Base-by-base conservation (phyloP, 2,797 vertebrate species). In the Sebastes iracundus region DNA sequence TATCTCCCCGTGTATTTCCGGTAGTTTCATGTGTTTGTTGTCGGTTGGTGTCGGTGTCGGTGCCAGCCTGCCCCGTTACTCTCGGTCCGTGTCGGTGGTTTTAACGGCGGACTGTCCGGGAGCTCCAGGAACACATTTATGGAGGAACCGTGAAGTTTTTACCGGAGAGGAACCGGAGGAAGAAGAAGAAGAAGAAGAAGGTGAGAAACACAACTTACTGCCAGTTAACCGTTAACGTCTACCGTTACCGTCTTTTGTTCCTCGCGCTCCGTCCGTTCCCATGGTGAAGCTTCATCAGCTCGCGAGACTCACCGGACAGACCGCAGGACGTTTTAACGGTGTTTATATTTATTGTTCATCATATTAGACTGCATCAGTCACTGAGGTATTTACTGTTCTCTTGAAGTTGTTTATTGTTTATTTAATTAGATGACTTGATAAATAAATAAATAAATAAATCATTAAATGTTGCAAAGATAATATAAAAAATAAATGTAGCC, bases 281-380 rank as follows among this genome's bases (percentile, higher is more conserved):
- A 35, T 96, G 95, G 95, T 95, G 95, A 96, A 92, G 92, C 89
- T 79, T 66, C 81, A 23, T 25, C 68, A 38, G 75, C 85, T 82
- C 84, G 85, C 88, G 90, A 86, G 85, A 84, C 32, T 61, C 49
- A 14, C 38, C 72, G 72, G 75, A 80, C 33, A 35, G 33, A 35
- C 33, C 33, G 10, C 33, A 35, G 11, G 33, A 35, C 11, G 33
- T 35, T 35, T 35, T 35, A 35, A 35, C 33, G 33, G 33, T 35
- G 33, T 35, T 12, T 12, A 35, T 35, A 46, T 46, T 35, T 46
- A 46, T 33, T 46, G 33, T 35, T 35, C 0, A 35, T 46, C 42
- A 18, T 16, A 6, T 16, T 46, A 18, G 14, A 46, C 14, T 46
- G 42, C 42, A 46, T 46, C 42, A 46, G 0, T 38, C 6, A 46